These are phyloP conservation scores for Porites lobata DNA, from an alignment of 92 coral and sea anemone genomes.

Conservation along the genomic window DNA sequence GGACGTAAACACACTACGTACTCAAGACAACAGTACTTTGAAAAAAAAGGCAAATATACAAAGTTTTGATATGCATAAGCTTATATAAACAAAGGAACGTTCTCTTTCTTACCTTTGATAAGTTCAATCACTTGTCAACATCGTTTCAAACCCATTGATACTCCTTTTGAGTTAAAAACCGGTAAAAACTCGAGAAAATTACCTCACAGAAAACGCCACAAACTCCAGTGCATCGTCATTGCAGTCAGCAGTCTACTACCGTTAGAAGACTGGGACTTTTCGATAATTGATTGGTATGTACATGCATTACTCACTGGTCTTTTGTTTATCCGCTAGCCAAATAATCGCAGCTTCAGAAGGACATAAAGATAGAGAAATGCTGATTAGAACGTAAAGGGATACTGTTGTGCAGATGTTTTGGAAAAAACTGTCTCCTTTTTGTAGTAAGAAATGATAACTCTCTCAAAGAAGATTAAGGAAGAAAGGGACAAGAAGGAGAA, in stretches of 20 bases:
- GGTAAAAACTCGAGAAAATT: background rate
- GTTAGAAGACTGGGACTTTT: background rate
- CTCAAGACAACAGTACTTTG: background rate
- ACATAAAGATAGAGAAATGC: slow-evolving; percentile 17
- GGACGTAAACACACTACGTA: background rate
- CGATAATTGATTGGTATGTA: background rate
- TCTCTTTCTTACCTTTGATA: background rate
- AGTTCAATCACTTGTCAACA: slow-evolving; percentile 3
- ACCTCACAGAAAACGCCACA: background rate
- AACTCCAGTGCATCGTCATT: slow-evolving; percentile 5
- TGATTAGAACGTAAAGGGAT: background rate
- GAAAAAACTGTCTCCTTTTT: slow-evolving; percentile 37
- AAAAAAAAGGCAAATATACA: too few relatives aligned
- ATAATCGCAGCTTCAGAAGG: slow-evolving; percentile 44
- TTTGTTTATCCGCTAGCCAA: slow-evolving; percentile 18
- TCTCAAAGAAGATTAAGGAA: slow-evolving; percentile 96
- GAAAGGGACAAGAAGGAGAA: slow-evolving; percentile 91
- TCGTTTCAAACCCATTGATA: background rate
- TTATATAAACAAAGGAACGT: background rate
- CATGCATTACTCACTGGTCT: background rate
- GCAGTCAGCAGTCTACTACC: background rate
- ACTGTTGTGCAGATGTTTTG: slow-evolving; percentile 57
- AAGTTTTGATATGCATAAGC: too few relatives aligned
- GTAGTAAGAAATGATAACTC: slow-evolving; percentile 86
- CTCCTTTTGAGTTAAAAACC: background rate